Base-by-base conservation (phyloP, 2,113 vertebrate species). In the Apodemus speciosus region DNA sequence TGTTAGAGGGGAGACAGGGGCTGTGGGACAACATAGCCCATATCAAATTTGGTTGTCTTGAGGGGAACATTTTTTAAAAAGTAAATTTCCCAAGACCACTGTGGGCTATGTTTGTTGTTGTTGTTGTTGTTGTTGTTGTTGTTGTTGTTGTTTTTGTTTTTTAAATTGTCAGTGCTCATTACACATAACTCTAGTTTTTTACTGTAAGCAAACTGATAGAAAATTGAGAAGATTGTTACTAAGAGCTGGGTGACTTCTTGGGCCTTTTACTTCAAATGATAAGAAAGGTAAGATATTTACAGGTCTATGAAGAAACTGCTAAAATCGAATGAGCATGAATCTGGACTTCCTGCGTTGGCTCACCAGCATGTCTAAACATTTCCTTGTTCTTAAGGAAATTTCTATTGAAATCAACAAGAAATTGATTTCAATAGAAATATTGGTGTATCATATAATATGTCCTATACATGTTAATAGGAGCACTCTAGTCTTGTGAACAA, bases 141-240 rank as follows among this genome's bases (percentile, higher is more conserved):
- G 56, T 21, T 51, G 49, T 51, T 51, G 16, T 4, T 56, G 25
- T 23, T 21, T 23, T 60, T 60, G 20, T 23, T 25, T 25, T 60
- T 60, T 60, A 89, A 79, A 75, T 3, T 27, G 77, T 69, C 1
- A 6, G 27, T 32, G 38, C 71, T 38, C 20, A 23, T 64, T 69
- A 84, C 0, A 16, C 68, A 53, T 38, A 58, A 83, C 94, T 95
- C 71, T 85, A 77, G 88, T 85, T 88, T 94, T 96, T 92, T 32
- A 95, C 27, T 25, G 15, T 66, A 90, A 92, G 40, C 40, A 81
- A 72, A 71, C 71, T 89, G 66, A 72, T 68, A 76, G 73, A 88
- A 60, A 93, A 80, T 72, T 4, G 20, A 81, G n/a, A 32, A 64
- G 27, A 64, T 66, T 49, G 32, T 85, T 38, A 66, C 1, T 53